Percentiles rank a stretch among this genome's conserved stretches.
Conservation (phyloP, 2,113 vertebrate species). For the Percina caprodes region DNA sequence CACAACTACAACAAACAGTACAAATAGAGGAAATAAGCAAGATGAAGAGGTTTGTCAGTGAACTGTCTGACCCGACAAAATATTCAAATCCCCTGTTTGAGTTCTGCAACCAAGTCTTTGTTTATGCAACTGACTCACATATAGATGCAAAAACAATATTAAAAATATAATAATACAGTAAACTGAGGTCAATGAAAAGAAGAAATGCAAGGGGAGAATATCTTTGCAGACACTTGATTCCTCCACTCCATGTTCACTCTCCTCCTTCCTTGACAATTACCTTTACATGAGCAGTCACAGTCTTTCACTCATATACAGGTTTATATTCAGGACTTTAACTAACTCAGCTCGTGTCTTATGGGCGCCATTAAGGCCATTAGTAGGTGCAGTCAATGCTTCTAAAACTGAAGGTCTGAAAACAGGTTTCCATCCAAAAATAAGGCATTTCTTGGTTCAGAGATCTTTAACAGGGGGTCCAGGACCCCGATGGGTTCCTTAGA, state of each 20-base stretch:
- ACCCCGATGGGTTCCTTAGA: too few relatives aligned
- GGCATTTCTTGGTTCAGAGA: neutral
- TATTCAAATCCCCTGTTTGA: neutral
- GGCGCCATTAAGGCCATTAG: neutral
- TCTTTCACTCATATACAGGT: neutral
- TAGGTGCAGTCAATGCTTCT: neutral
- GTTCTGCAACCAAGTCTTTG: neutral
- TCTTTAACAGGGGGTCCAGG: too few relatives aligned
- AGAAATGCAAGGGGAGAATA: neutral
- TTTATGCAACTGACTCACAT: neutral
- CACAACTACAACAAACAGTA: slow-evolving; percentile 25
- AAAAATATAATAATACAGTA: neutral
- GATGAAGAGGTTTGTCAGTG: neutral
- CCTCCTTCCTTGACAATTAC: neutral
- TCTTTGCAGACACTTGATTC: neutral
- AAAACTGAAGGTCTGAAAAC: neutral
- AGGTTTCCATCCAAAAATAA: neutral
- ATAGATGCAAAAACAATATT: neutral
- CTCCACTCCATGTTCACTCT: neutral
- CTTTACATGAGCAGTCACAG: neutral
- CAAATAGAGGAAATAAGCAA: neutral
- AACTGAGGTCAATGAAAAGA: neutral
- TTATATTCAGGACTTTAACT: neutral
- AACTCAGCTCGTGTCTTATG: neutral
- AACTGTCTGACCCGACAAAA: neutral